These are phyloP conservation scores for Strix aluco DNA, from an alignment of 2,113 vertebrate genomes.

Conservation along the genomic window DNA sequence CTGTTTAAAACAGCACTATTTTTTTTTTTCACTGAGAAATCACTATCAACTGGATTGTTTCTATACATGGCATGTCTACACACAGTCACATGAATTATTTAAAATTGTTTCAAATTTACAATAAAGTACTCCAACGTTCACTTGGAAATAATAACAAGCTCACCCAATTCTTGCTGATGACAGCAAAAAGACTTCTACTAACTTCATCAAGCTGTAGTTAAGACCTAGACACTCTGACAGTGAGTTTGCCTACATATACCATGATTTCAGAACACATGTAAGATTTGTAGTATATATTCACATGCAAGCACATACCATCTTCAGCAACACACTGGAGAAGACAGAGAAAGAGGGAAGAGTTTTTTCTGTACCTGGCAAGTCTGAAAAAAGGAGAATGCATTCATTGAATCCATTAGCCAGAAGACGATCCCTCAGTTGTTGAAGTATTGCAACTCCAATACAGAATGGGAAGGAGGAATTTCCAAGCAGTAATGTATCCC, in stretches of 20 bases:
- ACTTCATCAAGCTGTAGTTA: background rate
- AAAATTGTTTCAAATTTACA: background rate
- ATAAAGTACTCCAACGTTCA: background rate
- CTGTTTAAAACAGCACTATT: background rate
- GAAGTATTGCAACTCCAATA: conserved; percentile 95
- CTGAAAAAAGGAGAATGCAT: conserved; percentile 98
- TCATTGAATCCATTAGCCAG: conserved; percentile 98
- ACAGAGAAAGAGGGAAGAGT: background rate
- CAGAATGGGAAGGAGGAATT: conserved; percentile 98
- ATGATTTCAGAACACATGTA: background rate
- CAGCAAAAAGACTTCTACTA: background rate
- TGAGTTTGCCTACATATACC: background rate
- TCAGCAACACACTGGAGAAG: background rate
- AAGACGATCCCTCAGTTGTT: conserved; percentile 92
- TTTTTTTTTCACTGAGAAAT: background rate
- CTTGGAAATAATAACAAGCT: background rate
- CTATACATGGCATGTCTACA: background rate
- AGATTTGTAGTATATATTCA: background rate
- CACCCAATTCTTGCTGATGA: background rate
- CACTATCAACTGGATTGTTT: background rate
- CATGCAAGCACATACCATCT: background rate
- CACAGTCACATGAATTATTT: background rate
- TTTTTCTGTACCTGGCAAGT: conserved; percentile 87
- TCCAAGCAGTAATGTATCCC: conserved; percentile 95
- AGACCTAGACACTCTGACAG: background rate